Evolutionary conservation across 2,888 invertebrate genomes (phyloP).

Genomic region (Cryptophagus acutangulus): DNA sequence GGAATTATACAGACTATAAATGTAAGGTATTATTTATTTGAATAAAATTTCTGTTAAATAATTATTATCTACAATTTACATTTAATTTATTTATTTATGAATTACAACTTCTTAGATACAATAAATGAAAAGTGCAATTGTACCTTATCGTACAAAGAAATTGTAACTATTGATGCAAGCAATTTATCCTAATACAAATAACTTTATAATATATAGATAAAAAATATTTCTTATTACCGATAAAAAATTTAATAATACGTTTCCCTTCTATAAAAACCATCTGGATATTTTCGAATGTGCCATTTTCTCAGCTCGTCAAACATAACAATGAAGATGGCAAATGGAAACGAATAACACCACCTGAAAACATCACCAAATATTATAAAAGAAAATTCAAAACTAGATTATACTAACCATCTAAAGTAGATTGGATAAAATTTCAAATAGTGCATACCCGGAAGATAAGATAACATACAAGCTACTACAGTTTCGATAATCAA

Average conservation of each 20-base stretch:
- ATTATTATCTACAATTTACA: too few relatives aligned
- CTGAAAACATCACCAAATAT: conserved; percentile 24
- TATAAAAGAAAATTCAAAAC: background rate
- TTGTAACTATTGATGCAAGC: too few relatives aligned
- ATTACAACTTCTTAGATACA: too few relatives aligned
- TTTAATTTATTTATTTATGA: too few relatives aligned
- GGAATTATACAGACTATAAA: too few relatives aligned
- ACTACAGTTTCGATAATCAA: conserved; percentile 61
- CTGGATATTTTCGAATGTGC: conserved; percentile 63
- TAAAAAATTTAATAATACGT: conserved; percentile 69
- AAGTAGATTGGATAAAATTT: conserved; percentile 65
- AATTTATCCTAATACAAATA: too few relatives aligned
- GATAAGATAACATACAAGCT: conserved; percentile 62
- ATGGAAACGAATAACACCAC: conserved; percentile 62
- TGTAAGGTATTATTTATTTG: too few relatives aligned
- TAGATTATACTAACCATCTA: conserved; percentile 49
- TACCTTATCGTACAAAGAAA: too few relatives aligned
- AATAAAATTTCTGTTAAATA: too few relatives aligned
- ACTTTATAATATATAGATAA: too few relatives aligned
- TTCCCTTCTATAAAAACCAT: conserved; percentile 70
- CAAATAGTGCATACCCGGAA: conserved; percentile 58
- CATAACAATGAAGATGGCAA: conserved; percentile 67
- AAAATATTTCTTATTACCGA: too few relatives aligned
- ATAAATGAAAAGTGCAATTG: too few relatives aligned
- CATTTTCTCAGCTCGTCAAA: conserved; percentile 75